Conservation (phyloP, 2,888 invertebrate genomes). For the Melieria omissa region DNA sequence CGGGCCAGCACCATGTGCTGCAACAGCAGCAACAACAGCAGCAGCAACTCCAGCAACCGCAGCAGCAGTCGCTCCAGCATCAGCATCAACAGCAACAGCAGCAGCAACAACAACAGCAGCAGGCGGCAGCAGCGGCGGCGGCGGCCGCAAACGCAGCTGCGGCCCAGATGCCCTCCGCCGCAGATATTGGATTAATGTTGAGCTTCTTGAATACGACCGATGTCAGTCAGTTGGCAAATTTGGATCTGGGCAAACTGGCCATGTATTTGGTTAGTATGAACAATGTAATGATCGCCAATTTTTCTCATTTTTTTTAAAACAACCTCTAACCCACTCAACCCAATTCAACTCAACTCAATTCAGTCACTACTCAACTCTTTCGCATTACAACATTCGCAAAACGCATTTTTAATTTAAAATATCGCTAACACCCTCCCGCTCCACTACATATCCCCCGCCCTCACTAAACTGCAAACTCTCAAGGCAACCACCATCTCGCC, state of each 20-base stretch:
- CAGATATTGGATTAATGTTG: slow-evolving; percentile 67
- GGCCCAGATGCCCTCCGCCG: slow-evolving; percentile 66
- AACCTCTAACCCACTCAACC: slow-evolving; percentile 10
- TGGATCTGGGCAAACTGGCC: slow-evolving; percentile 80
- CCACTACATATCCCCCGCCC: not conserved
- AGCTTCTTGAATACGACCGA: slow-evolving; percentile 67
- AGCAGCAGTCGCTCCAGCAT: slow-evolving; percentile 49
- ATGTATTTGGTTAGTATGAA: slow-evolving; percentile 77
- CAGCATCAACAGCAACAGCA: slow-evolving; percentile 49
- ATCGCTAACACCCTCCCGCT: not conserved
- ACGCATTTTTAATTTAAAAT: not conserved
- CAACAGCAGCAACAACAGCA: slow-evolving; percentile 47
- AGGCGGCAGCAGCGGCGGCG: slow-evolving; percentile 44
- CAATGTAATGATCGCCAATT: slow-evolving; percentile 56
- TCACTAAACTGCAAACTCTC: not conserved
- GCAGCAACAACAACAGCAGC: slow-evolving; percentile 44
- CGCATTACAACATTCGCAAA: not conserved
- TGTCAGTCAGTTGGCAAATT: slow-evolving; percentile 74
- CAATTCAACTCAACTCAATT: slow-evolving; percentile 7
- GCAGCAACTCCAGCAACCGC: slow-evolving; percentile 38
- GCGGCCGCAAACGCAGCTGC: slow-evolving; percentile 49
- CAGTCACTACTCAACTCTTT: slow-evolving; percentile 16
- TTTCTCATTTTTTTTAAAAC: slow-evolving; percentile 25
- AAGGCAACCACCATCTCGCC: too few species aligned
- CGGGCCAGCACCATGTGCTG: slow-evolving; percentile 50